Evolutionary conservation across 2,888 invertebrate species (phyloP), one percentile per base, ranked within the genome.

Genomic region (Junonia oenone): DNA sequence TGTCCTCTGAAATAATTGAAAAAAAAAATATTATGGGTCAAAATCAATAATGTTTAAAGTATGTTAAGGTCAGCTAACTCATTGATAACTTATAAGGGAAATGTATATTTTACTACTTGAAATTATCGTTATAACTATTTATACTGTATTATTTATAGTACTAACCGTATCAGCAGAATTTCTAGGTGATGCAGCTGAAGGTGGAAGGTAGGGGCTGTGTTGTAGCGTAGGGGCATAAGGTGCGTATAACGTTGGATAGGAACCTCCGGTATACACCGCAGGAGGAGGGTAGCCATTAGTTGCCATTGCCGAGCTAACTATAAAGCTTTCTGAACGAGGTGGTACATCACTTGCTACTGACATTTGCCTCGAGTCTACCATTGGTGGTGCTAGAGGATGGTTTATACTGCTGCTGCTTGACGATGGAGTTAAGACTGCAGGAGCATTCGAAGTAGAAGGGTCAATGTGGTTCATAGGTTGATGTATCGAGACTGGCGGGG

Each of bases 221-320:
- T 94, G 93, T 62, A 94, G 78, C 54, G 93, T 92, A 58, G 94
- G 92, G 56, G 95, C 94, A 73, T 95, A 96, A 0, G 96, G 96
- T 11, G 96, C 94, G 75, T 96, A 96, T 61, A 96, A 90, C 35
- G 94, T 93, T 62, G 94, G 93, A 63, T 86, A 87, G 35, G 81
- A 70, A 35, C 77, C 75, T n/a, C 81, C 83, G 53, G 95, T 92
- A 76, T 95, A 96, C 1, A 95, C 94, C 8, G 95, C 93, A 68
- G 96, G 96, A 62, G 96, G 91, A 29, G 88, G 88, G 66, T 81
- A 89, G 35, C 89, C 86, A 56, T 81, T 92, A 62, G 93, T 91
- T 58, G 94, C 92, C 69, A 95, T 93, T 1, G 95, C 94, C 8
- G 95, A 92, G 90, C 71, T 93, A 84, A 85, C 74, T 60, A 78